Percentiles rank a stretch among this genome's conserved stretches.
These are phyloP conservation scores for Cotesia chilonis DNA, from an alignment of 1,140 invertebrate genomes.

Conservation along the genomic window DNA sequence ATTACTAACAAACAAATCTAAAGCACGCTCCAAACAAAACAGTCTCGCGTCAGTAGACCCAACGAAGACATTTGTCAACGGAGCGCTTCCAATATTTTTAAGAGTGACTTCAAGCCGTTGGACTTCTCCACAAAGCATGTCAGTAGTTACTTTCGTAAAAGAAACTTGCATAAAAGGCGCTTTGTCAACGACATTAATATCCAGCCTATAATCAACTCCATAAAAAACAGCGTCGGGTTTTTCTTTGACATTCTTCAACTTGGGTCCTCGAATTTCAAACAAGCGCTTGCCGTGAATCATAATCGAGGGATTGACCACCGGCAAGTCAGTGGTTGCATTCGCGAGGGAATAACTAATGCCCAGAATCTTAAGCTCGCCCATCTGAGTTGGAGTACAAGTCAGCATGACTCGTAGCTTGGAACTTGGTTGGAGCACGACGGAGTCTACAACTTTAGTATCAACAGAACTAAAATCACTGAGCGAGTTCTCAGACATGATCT, in stretches of 20 bases:
- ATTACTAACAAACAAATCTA: background rate
- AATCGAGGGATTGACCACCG: conserved; percentile 49
- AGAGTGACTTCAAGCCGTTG: conserved; percentile 74
- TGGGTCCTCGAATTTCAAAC: conserved; percentile 67
- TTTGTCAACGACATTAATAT: conserved; percentile 73
- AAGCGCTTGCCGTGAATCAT: conserved; percentile 72
- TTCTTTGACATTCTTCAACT: conserved; percentile 62
- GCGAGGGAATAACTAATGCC: conserved; percentile 58
- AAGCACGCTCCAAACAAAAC: conserved; percentile 68
- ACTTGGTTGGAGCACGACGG: conserved; percentile 56
- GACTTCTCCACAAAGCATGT: conserved; percentile 79
- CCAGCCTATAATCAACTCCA: conserved; percentile 69
- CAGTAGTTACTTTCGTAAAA: conserved; percentile 74
- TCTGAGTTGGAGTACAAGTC: conserved; percentile 51
- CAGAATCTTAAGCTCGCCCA: conserved; percentile 56
- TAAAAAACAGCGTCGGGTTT: conserved; percentile 61
- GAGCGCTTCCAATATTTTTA: conserved; percentile 74
- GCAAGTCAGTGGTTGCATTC: conserved; percentile 53
- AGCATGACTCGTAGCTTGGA: conserved; percentile 58
- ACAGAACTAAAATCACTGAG: conserved; percentile 55
- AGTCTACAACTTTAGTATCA: conserved; percentile 60
- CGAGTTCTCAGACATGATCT: conserved; percentile 49
- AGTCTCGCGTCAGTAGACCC: conserved; percentile 76
- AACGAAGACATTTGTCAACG: conserved; percentile 73
- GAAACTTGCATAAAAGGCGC: conserved; percentile 79